phyloP scores from a whole-genome alignment of 2,888 invertebrate genomes.

The Barypeithes pellucidus region DNA sequence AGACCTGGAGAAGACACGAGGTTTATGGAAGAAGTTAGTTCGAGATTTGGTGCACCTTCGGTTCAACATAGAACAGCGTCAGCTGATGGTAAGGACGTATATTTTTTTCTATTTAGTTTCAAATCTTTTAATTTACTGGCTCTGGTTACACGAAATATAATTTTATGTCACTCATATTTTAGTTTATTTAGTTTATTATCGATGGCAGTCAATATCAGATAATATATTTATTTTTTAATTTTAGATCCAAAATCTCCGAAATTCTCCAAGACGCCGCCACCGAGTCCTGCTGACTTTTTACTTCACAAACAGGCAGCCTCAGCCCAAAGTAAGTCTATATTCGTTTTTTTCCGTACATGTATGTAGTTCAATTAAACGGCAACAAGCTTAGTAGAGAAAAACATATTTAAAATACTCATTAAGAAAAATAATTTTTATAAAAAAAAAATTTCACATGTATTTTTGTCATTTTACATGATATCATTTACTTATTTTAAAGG shows the following conservation, averaged over 20 bases:
- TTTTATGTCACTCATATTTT: no score
- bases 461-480: neutral
- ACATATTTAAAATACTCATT: constrained; percentile 47
- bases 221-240: constrained; percentile 11
- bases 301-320: constrained; percentile 68
- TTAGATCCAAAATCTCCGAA: constrained; percentile 76
- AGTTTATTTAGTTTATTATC: no score
- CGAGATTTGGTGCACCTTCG: constrained; percentile 67
- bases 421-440: neutral
- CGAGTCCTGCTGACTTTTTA: constrained; percentile 80
- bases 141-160: no score
- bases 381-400: constrained; percentile 55
- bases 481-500: neutral
- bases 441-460: neutral
- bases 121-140: no score
- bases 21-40: constrained; percentile 70
- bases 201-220: no score
- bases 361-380: constrained; percentile 44
- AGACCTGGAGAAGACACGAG: constrained; percentile 71
- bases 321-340: constrained; percentile 67
- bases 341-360: constrained; percentile 31
- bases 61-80: constrained; percentile 34
- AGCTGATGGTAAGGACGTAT: constrained; percentile 40
- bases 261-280: constrained; percentile 81
- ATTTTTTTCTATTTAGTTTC: neutral